phyloP scores from a whole-genome alignment of 2,797 vertebrate species.

The Luscinia megarhynchos region DNA sequence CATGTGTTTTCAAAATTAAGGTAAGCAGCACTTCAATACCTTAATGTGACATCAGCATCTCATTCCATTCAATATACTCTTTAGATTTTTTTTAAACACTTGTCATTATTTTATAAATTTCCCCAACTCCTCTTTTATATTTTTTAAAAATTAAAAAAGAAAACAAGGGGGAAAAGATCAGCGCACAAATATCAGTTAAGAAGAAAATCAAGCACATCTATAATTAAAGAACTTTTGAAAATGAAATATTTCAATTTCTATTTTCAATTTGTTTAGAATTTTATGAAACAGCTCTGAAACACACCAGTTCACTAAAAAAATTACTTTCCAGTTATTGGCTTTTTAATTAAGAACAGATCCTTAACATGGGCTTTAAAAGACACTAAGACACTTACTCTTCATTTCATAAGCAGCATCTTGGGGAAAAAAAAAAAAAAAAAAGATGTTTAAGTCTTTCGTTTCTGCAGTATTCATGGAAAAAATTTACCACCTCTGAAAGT shows the following conservation, averaged over 20 bases:
- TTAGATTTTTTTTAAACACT: neutral
- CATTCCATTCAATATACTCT: neutral
- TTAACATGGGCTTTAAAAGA: neutral
- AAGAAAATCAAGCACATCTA: neutral
- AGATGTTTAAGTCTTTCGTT: neutral
- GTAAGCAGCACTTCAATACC: neutral
- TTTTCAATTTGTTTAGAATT: neutral
- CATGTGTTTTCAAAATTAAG: neutral
- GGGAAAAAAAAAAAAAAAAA: neutral
- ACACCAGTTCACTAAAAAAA: neutral
- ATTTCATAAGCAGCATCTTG: neutral
- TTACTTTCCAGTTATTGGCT: neutral
- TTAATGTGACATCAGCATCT: neutral
- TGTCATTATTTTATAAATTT: neutral
- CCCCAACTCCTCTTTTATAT: neutral
- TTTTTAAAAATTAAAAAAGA: neutral
- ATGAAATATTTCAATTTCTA: neutral
- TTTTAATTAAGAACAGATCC: neutral
- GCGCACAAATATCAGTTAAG: neutral
- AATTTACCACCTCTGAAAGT: neutral
- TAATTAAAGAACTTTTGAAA: neutral
- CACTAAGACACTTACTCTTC: neutral
- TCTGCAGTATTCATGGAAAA: neutral
- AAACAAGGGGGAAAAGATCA: neutral
- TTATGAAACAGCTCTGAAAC: neutral